phyloP scores from a whole-genome alignment of 2,797 vertebrate species.

The Knipowitschia caucasica region DNA sequence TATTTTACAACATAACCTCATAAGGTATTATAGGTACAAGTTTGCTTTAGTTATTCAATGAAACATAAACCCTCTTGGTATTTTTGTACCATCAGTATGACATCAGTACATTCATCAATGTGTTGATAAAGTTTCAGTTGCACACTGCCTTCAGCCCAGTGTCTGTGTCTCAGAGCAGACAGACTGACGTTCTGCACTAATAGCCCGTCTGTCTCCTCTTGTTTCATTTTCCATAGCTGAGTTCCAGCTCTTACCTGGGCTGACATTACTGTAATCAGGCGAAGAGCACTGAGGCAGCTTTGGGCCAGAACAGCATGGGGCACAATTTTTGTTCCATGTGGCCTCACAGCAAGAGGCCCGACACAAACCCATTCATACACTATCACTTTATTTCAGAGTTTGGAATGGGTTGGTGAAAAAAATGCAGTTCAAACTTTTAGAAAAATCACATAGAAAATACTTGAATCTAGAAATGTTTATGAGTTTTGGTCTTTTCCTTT shows the following conservation, averaged over 20 bases:
- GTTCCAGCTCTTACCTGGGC: slow-evolving; percentile 50
- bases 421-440: not conserved
- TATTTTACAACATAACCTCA: too few species aligned
- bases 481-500: not conserved
- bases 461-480: not conserved
- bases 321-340: slow-evolving; percentile 37
- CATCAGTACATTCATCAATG: not conserved
- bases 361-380: not conserved
- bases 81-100: not conserved
- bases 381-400: not conserved
- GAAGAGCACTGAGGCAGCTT: slow-evolving; percentile 7
- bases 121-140: slow-evolving; percentile 5
- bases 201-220: slow-evolving; percentile 42
- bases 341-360: slow-evolving; percentile 13
- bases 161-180: slow-evolving; percentile 14
- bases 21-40: too few species aligned
- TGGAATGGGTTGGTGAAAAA: not conserved
- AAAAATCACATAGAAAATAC: not conserved
- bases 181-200: slow-evolving; percentile 32
- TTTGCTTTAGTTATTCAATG: too few species aligned
- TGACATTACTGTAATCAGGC: slow-evolving; percentile 36
- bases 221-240: slow-evolving; percentile 67
- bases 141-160: slow-evolving; percentile 14
- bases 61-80: too few species aligned
- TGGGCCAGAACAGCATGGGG: slow-evolving; percentile 5